Evolutionary conservation across 92 coral and sea anemone genomes (phyloP).

Genomic region (Siderastrea siderea): DNA sequence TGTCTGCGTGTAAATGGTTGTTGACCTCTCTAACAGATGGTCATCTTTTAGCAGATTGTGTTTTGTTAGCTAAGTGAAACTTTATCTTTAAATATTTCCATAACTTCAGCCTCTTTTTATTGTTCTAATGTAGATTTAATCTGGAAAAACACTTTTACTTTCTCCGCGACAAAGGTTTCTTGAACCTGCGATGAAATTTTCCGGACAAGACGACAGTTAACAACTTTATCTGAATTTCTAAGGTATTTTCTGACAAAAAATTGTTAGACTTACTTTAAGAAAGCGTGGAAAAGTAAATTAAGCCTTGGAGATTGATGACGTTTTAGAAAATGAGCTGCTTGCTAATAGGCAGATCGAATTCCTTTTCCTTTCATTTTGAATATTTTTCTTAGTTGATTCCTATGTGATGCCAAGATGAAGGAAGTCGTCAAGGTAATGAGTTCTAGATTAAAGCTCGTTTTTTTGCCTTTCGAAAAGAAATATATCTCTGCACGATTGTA

Average conservation of each 20-base stretch:
- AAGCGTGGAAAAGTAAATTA: neutral
- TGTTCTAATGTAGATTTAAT: neutral
- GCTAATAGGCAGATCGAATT: neutral
- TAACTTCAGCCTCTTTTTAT: neutral
- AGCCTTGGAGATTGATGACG: neutral
- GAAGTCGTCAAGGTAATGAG: neutral
- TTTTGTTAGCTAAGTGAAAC: neutral
- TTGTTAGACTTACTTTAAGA: no score
- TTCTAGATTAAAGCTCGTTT: neutral
- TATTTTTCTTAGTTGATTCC: neutral
- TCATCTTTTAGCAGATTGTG: neutral
- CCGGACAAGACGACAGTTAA: neutral
- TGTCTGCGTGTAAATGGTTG: neutral
- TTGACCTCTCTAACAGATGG: neutral
- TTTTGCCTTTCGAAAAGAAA: neutral
- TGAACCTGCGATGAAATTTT: neutral
- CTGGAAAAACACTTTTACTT: neutral
- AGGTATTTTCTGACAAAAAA: neutral
- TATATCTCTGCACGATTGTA: neutral
- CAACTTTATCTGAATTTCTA: neutral
- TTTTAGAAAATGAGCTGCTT: neutral
- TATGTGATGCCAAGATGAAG: neutral
- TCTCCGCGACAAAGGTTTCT: neutral
- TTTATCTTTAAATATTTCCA: neutral
- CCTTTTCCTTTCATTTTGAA: neutral